Evolutionary conservation across 2,888 invertebrate genomes (phyloP), one percentile per base, ranked within the genome.

Genomic region (Conistra vaccinii): DNA sequence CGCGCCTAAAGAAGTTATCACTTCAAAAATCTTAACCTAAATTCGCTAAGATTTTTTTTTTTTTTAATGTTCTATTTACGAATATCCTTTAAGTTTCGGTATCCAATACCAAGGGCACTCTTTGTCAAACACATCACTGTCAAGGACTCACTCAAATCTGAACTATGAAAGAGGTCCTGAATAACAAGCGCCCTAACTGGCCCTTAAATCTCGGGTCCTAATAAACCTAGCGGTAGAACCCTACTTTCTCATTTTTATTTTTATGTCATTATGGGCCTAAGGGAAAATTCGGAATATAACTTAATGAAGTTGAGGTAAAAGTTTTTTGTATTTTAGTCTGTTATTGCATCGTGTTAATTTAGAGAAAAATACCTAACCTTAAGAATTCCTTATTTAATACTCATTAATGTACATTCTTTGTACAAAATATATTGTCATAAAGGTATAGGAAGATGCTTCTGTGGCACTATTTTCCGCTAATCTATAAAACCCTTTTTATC

Each of bases 191-290:
- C 69, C 70, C 73, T 58, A 80, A 81, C 75, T 55, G 69, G 76
- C 69, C 69, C 58, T 75, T 87, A 87, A 87, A 85, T 76, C 78
- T 81, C 75, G 60, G 60, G 69, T 62, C 83, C 68, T 87, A 82
- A 87, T 85, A 85, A 85, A 85, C 78, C 72, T 81, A 78, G 51
- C 62, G 72, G 78, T 60, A 72, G 29, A 76, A 87, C 62, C 85
- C 71, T 71, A 87, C 82, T 85, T 85, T 77, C 69, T 76, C 71
- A 74, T 85, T 86, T 87, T 81, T 85, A 62, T 69, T 79, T 83
- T 87, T 85, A 86, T 85, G 76, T 85, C 75, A 76, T 87, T 85
- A 85, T 78, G 73, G 72, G 61, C 78, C 65, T 51, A 29, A 62
- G 74, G 68, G 58, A 70, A 71, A 77, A 73, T 68, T 62, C 57